phyloP scores from a whole-genome alignment of 2,888 invertebrate species.

The Diplazon laetatorius region DNA sequence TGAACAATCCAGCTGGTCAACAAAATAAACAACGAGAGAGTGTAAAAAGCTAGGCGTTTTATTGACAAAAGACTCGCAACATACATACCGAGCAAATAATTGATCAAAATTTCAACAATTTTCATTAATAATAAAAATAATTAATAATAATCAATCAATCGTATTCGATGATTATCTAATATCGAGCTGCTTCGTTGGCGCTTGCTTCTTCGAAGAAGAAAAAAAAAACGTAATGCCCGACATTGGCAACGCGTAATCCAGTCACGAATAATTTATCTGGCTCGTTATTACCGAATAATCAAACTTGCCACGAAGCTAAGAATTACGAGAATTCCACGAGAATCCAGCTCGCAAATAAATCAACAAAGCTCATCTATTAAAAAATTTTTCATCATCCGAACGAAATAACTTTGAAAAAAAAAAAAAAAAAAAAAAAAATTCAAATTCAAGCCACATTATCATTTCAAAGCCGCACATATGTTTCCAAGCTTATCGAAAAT shows the following conservation, averaged over 20 bases:
- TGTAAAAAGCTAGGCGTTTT: constrained; percentile 75
- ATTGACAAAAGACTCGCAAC: constrained; percentile 73
- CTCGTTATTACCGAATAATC: not conserved
- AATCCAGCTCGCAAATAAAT: constrained; percentile 25
- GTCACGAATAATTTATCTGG: not conserved
- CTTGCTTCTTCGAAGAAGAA: not conserved
- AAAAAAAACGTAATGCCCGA: constrained; percentile 6
- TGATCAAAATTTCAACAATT: constrained; percentile 68
- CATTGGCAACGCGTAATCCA: not conserved
- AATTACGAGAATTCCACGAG: constrained; percentile 4
- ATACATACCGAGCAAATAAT: constrained; percentile 72
- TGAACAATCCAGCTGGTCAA: too few relatives aligned
- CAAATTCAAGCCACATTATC: constrained; percentile 23
- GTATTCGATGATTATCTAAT: not conserved
- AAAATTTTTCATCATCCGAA: not conserved
- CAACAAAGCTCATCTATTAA: constrained; percentile 15
- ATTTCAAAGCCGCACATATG: constrained; percentile 30
- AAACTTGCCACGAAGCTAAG: not conserved
- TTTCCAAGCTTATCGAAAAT: constrained; percentile 12
- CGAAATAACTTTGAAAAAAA: too few relatives aligned
- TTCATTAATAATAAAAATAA: constrained; percentile 8
- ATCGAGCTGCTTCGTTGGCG: constrained; percentile 1
- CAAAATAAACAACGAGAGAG: not conserved
- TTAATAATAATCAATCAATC: not conserved
- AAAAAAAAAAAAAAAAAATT: not conserved